Evolutionary conservation across 2,888 invertebrate genomes (phyloP), one percentile per base, ranked within the genome.

Genomic region (Boloria euphrosyne): DNA sequence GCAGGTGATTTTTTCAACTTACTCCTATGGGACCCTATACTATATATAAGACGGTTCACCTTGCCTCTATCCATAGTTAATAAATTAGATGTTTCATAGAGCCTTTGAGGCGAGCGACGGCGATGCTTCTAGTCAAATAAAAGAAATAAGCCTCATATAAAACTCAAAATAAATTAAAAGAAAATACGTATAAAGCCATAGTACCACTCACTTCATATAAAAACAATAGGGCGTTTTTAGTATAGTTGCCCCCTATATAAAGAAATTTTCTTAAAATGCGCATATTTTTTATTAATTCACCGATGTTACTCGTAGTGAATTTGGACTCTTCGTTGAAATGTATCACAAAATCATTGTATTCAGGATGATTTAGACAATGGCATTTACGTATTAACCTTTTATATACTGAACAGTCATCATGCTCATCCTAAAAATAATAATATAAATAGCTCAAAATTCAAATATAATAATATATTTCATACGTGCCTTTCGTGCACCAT

Each of bases 231-330:
- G 90, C 86, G 62, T 86, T 83, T 70, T 78, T 87, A 13, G 84
- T 81, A 68, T 90, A 88, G 18, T 64, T 73, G 7, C 84, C 82
- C 17, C 87, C 89, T 80, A 91, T 88, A 65, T 88, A 90, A 3
- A 91, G 68, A 78, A 91, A 90, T 76, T 84, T 89, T 74, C 89
- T 90, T 4, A 91, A 60, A 64, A 89, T 87, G 0, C 83, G 79
- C 74, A 90, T 75, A 71, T 91, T 91, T 74, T 91, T 90, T 64
- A 91, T 88, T 38, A 91, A 79, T 77, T 90, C 89, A 3, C 90
- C 90, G 27, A 79, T 68, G n/a, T 76, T 78, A 65, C 74, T 87
- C 1, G 87, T 87, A 43, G 77, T 77, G 68, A 82, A 86, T 63
- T 84, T 87, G 0, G 81, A 82, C 13, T 83, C 76, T 70, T 90